Percentiles rank a stretch among this genome's conserved stretches.
phyloP scores from a whole-genome alignment of 2,113 vertebrate genomes.

The Hucho hucho region DNA sequence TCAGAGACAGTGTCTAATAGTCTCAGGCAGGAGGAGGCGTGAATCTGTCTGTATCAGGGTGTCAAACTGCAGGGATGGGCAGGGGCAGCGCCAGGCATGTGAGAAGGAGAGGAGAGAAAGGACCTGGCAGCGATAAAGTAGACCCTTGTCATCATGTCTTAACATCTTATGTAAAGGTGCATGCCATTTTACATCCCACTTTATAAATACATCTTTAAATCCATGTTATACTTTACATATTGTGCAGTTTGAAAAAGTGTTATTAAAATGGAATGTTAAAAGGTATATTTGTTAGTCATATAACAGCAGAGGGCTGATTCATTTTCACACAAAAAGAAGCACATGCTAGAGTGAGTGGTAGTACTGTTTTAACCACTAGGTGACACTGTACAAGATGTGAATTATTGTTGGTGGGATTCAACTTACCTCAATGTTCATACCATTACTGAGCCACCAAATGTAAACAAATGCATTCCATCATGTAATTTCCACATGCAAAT shows the following conservation, averaged over 20 bases:
- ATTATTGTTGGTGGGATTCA: background rate
- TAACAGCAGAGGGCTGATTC: background rate
- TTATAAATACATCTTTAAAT: background rate
- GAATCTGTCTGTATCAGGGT: conserved; percentile 47
- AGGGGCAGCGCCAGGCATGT: conserved; percentile 13
- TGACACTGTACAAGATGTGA: conserved; percentile 24
- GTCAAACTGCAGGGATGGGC: conserved; percentile 48
- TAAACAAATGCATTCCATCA: background rate
- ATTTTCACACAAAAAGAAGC: background rate
- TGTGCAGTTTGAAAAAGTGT: background rate
- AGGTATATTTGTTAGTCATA: background rate
- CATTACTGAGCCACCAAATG: background rate
- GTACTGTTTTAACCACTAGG: conserved; percentile 30
- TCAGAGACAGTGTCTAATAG: conserved; percentile 32
- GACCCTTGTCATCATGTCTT: conserved; percentile 34
- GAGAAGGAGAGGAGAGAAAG: conserved; percentile 4
- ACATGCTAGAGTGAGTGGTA: background rate
- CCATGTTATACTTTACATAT: background rate
- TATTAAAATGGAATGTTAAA: conserved; percentile 38
- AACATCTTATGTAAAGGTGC: conserved; percentile 37
- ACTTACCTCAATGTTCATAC: background rate
- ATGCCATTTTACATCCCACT: background rate
- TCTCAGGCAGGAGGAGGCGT: conserved; percentile 23
- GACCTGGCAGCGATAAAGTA: background rate
- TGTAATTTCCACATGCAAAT: background rate